phyloP scores from a whole-genome alignment of 2,113 vertebrate species.

The Circaetus cinerascens region DNA sequence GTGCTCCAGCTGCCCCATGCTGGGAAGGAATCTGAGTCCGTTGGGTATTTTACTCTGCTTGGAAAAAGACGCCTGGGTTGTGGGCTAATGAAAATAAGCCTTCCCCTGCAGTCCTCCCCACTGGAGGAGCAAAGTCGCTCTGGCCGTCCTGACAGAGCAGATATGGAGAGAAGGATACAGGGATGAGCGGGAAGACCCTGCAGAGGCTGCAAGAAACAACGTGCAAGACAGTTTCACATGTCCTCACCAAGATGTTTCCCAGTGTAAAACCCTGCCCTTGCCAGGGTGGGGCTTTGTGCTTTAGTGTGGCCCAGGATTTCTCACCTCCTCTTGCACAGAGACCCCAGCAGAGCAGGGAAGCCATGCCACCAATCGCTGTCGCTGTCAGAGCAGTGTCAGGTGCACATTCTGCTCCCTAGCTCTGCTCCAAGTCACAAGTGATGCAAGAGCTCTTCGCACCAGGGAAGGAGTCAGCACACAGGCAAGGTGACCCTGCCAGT shows the following conservation, averaged over 20 bases:
- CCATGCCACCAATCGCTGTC: rapidly evolving
- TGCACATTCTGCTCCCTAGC: neutral
- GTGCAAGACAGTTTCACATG: neutral
- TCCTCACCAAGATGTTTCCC: neutral
- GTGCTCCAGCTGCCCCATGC: rapidly evolving
- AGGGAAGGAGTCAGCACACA: neutral
- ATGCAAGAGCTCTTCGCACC: neutral
- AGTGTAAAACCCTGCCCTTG: neutral
- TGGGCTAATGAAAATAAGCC: neutral
- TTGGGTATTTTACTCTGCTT: neutral
- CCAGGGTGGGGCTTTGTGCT: neutral
- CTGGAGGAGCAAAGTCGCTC: neutral
- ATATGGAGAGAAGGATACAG: neutral
- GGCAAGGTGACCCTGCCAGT: neutral
- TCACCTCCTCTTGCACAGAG: neutral
- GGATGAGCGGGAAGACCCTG: neutral
- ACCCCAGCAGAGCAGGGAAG: neutral
- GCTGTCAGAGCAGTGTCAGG: neutral
- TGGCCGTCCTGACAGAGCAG: neutral
- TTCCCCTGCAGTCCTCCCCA: neutral
- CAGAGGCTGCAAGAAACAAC: neutral
- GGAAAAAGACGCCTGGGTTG: neutral
- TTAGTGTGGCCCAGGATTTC: neutral
- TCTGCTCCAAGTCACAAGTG: neutral
- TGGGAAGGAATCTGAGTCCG: neutral